Conservation (phyloP, 2,888 invertebrate genomes). For the Noctuana brunneofusca region DNA sequence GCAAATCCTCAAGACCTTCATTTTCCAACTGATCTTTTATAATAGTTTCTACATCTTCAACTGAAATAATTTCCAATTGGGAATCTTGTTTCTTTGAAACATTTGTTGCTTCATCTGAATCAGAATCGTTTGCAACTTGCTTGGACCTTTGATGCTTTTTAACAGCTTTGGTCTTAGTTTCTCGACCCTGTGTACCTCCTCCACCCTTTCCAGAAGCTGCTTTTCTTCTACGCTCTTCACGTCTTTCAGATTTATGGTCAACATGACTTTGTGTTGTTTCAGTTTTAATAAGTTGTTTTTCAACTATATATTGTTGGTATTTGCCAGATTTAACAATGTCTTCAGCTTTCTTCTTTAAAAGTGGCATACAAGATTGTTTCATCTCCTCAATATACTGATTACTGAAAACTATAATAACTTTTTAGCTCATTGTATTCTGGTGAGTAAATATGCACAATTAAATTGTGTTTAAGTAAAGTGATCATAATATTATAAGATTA, state of each 20-base stretch:
- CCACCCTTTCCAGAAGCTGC: conserved; percentile 94
- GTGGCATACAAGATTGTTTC: conserved; percentile 85
- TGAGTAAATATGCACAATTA: not conserved
- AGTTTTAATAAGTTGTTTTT: conserved; percentile 83
- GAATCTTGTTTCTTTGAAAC: conserved; percentile 66
- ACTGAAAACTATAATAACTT: conserved; percentile 80
- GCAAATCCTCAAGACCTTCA: conserved; percentile 88
- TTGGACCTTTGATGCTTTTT: conserved; percentile 89
- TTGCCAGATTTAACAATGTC: conserved; percentile 86
- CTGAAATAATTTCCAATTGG: conserved; percentile 84
- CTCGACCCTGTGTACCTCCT: conserved; percentile 95
- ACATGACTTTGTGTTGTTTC: conserved; percentile 59
- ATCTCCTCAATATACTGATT: conserved; percentile 87
- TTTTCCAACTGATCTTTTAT: conserved; percentile 85
- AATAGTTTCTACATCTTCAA: conserved; percentile 86
- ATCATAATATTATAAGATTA: too few species aligned
- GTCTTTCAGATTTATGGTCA: conserved; percentile 86
- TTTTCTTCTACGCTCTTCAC: conserved; percentile 94
- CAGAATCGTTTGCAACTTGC: conserved; percentile 83
- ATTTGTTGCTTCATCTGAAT: conserved; percentile 84
- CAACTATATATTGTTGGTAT: conserved; percentile 89
- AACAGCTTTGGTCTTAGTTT: conserved; percentile 96
- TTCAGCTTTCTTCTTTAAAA: conserved; percentile 87
- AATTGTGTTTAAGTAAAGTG: too few species aligned
- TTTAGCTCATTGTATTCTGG: not conserved